Conservation (phyloP, 2,888 invertebrate genomes). For the Argyresthia albistria region DNA sequence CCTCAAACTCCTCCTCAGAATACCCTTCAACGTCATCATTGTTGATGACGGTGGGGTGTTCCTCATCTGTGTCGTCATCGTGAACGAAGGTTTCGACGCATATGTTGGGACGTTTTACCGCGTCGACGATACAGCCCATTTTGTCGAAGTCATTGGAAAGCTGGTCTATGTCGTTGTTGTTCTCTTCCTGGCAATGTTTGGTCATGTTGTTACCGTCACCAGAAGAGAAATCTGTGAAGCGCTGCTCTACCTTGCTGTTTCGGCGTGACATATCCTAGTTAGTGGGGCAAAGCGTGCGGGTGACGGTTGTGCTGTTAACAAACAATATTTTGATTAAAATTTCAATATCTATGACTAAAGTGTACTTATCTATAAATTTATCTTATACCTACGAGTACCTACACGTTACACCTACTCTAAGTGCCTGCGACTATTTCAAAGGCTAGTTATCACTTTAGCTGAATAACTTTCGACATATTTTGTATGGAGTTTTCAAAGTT, state of each 20-base stretch:
- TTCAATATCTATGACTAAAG: no score
- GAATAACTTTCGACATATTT: no score
- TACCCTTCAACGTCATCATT: slow-evolving; percentile 44
- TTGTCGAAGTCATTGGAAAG: slow-evolving; percentile 52
- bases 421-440: no score
- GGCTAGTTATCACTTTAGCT: no score
- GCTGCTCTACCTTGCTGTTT: slow-evolving; percentile 36
- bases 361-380: no score
- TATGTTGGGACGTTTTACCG: slow-evolving; percentile 49
- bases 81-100: slow-evolving; percentile 55
- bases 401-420: no score
- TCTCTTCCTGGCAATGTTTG: slow-evolving; percentile 53
- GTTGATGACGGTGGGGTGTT: slow-evolving; percentile 14
- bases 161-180: slow-evolving; percentile 62
- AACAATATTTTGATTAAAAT: background rate
- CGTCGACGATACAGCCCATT: slow-evolving; percentile 63
- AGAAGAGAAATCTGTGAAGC: slow-evolving; percentile 42
- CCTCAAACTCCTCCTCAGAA: slow-evolving; percentile 64
- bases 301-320: slow-evolving; percentile 15
- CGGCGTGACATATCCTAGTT: slow-evolving; percentile 36
- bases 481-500: no score
- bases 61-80: slow-evolving; percentile 33
- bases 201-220: slow-evolving; percentile 51
- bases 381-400: no score
- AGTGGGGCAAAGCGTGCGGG: slow-evolving; percentile 42